Conservation (phyloP, 2,797 vertebrate genomes). For the Choloepus didactylus region DNA sequence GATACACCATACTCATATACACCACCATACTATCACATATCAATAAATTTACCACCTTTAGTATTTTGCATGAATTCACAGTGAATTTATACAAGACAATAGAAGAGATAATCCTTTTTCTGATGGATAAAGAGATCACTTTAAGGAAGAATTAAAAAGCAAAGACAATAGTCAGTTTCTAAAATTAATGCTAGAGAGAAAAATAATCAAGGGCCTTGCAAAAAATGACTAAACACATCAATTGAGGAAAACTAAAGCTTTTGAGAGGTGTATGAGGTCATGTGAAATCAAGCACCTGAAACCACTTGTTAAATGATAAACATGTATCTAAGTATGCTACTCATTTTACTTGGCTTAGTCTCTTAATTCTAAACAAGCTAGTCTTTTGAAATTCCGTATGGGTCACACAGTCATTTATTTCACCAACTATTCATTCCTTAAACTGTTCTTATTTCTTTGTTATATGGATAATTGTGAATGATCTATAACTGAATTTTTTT, state of each 20-base stretch:
- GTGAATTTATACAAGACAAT: slow-evolving; percentile 69
- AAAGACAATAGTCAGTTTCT: slow-evolving; percentile 6
- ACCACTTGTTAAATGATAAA: neutral
- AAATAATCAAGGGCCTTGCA: neutral
- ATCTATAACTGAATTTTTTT: slow-evolving; percentile 1
- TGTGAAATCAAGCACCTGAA: neutral
- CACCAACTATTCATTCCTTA: neutral
- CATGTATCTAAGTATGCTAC: neutral
- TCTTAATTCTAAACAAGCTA: neutral
- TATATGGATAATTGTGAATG: slow-evolving; percentile 3
- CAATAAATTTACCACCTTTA: slow-evolving; percentile 65
- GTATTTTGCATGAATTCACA: slow-evolving; percentile 69
- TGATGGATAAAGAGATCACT: neutral
- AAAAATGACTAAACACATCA: slow-evolving; percentile 10
- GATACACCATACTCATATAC: neutral
- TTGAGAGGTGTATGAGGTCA: neutral
- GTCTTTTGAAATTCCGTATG: neutral
- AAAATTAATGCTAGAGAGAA: slow-evolving; percentile 17
- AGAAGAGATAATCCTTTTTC: neutral
- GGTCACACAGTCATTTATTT: neutral
- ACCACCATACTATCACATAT: slow-evolving; percentile 82
- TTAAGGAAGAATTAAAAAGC: neutral
- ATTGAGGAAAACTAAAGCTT: neutral
- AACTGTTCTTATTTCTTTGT: neutral
- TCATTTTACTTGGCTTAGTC: neutral